Evolutionary conservation across 1,140 invertebrate species (phyloP).

Genomic region (Nilaparvata lugens): DNA sequence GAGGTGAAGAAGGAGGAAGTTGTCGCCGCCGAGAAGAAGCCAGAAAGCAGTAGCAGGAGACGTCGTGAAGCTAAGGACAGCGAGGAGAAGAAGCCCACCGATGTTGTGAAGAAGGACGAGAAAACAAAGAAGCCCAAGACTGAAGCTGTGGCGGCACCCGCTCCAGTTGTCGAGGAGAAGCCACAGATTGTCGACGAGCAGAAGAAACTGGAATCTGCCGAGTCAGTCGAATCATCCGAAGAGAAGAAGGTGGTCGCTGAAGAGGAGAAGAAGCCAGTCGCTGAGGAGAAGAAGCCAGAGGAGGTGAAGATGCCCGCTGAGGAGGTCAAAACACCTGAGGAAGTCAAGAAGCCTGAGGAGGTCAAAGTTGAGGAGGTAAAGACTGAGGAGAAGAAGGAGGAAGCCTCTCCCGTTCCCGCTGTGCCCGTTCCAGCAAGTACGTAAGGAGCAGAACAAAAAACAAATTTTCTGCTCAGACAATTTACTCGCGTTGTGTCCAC

Average conservation of each 20-base stretch:
- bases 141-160: not conserved
- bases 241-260: no score
- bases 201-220: no score
- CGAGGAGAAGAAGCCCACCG: not conserved
- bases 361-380: not conserved
- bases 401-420: not conserved
- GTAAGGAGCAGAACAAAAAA: not conserved
- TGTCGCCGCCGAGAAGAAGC: no score
- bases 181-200: not conserved
- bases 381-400: not conserved
- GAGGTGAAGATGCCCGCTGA: not conserved
- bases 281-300: not conserved
- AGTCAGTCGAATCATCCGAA: not conserved
- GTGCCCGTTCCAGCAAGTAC: not conserved
- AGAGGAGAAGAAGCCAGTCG: not conserved
- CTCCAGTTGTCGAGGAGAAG: not conserved
- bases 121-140: not conserved
- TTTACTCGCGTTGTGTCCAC: no score
- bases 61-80: not conserved
- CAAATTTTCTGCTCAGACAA: no score
- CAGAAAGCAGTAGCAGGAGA: not conserved
- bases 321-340: not conserved
- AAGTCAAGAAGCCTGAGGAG: not conserved
- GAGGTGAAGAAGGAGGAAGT: no score
- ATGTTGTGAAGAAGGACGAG: not conserved